A percentile compares a stretch with the other conserved stretches of the same genome.
Conservation (phyloP, 2,113 vertebrate genomes). For the Peromyscus californicus region DNA sequence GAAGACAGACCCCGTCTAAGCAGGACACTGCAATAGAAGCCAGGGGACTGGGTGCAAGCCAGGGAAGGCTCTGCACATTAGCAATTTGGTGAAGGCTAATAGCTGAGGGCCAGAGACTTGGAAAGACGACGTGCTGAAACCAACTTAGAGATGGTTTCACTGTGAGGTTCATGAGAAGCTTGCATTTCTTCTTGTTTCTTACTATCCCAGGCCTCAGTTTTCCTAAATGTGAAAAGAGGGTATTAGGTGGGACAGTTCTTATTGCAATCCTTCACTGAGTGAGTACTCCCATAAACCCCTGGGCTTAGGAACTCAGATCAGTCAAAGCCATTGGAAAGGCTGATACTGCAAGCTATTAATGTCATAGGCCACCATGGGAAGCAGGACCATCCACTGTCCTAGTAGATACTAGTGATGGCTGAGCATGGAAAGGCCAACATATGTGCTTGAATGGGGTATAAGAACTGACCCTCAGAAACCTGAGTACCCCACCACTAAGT, state of each 20-base stretch:
- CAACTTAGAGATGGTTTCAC: neutral
- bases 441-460: neutral
- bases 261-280: neutral
- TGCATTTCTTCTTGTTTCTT: neutral
- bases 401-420: too few relatives aligned
- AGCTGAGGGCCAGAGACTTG: neutral
- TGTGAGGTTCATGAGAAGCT: fast-evolving
- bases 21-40: neutral
- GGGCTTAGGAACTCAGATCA: neutral
- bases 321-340: neutral
- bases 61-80: neutral
- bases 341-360: fast-evolving
- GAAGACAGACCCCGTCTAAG: neutral
- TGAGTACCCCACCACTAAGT: too few relatives aligned
- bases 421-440: neutral
- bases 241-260: neutral
- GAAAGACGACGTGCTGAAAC: neutral
- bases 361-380: neutral
- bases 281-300: fast-evolving
- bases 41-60: neutral
- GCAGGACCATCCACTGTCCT: too few relatives aligned
- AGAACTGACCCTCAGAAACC: neutral
- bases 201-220: neutral
- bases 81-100: neutral
- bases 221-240: neutral